Evolutionary conservation across 2,113 vertebrate species (phyloP), one percentile per base, ranked within the genome.

Genomic region (Heterochromis multidens): DNA sequence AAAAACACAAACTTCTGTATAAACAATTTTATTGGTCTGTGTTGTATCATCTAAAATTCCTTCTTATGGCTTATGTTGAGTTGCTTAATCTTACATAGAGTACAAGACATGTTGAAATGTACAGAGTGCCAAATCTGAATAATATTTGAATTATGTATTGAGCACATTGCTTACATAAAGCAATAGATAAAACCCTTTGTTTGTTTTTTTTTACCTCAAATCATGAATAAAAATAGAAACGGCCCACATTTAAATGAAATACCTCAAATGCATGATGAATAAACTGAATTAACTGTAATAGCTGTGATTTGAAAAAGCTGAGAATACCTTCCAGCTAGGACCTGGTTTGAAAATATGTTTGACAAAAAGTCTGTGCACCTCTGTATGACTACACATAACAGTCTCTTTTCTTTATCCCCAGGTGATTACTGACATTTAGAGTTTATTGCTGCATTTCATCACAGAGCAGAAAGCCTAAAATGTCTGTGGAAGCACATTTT

Each of bases 361-460:
- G 77, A 67, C 43, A 23, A 61, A 62, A 7, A 27, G 8, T 89
- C 27, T 89, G 56, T 56, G 65, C 31, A 77, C 33, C 23, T 61
- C 61, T 65, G 43, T 40, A 46, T 70, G 83, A 67, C 31, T 57
- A 17, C 82, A 84, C 81, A 74, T 79, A 77, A 62, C 43, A 43
- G 43, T 37, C 52, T 77, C 46, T 35, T 80, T 84, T 56, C 80
- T 81, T 67, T 74, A 70, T 85, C 81, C 84, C 21, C 52, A 54
- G 86, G 82, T 81, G 79, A 88, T 93, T 72, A 80, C 60, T 89
- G 81, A 82, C 74, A 89, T 89, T 91, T 79, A 65, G 11, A 83
- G 31, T 89, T 85, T 89, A 91, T 81, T 79, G 35, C 83, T 70
- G 43, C 77, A 56, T 90, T 92, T 90, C 56, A 91, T 90, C 86